phyloP scores from a whole-genome alignment of 2,113 vertebrate species.

The Caranx ignobilis region DNA sequence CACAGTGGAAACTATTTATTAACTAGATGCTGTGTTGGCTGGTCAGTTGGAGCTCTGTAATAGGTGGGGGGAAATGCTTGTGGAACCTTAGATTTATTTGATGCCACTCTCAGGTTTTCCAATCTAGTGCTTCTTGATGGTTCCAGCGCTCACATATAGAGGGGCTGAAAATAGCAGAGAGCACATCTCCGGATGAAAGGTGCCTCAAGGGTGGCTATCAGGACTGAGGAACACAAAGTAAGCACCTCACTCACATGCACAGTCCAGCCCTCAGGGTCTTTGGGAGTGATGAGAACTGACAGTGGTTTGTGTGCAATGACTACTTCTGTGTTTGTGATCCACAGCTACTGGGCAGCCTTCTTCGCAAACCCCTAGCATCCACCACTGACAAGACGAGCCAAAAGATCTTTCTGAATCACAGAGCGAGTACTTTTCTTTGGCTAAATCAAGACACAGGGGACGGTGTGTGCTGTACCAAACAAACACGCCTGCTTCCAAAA shows the following conservation, averaged over 20 bases:
- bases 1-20: slow-evolving; percentile 74
- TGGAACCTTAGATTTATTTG: slow-evolving; percentile 76
- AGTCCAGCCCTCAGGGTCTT: slow-evolving; percentile 70
- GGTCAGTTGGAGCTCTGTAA: slow-evolving; percentile 71
- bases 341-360: slow-evolving; percentile 56
- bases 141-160: slow-evolving; percentile 69
- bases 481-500: slow-evolving; percentile 39
- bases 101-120: slow-evolving; percentile 78
- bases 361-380: slow-evolving; percentile 54
- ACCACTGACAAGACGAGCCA: slow-evolving; percentile 62
- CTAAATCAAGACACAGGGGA: slow-evolving; percentile 74
- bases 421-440: slow-evolving; percentile 53
- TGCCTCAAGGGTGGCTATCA: slow-evolving; percentile 82
- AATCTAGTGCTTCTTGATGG: slow-evolving; percentile 79
- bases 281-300: slow-evolving; percentile 81
- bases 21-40: slow-evolving; percentile 66
- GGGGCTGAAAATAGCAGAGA: slow-evolving; percentile 75
- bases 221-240: slow-evolving; percentile 78
- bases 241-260: slow-evolving; percentile 80
- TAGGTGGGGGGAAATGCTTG: slow-evolving; percentile 59
- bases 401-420: slow-evolving; percentile 61
- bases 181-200: slow-evolving; percentile 77
- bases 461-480: background rate
- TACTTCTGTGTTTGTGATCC: slow-evolving; percentile 73
- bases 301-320: slow-evolving; percentile 78